A percentile compares a stretch with the other conserved stretches of the same genome.
Evolutionary conservation across 2,113 vertebrate species (phyloP).

Genomic region (Macquaria australasica): DNA sequence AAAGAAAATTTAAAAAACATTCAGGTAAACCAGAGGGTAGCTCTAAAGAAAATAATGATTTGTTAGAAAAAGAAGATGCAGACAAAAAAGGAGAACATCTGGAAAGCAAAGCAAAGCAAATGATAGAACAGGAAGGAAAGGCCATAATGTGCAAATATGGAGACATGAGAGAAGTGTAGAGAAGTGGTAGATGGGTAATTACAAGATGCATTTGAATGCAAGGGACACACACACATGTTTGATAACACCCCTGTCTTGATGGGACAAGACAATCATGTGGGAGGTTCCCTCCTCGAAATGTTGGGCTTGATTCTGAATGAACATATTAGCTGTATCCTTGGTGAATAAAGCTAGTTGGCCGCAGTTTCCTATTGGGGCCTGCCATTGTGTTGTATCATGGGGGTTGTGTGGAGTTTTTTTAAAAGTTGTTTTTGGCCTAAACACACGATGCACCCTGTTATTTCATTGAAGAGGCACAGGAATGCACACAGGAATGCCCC

Average conservation of each 20-base stretch:
- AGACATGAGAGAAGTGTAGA: not conserved
- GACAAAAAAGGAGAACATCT: not conserved
- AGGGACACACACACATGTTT: not conserved
- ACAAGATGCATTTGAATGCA: conserved; percentile 20
- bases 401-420: conserved; percentile 25
- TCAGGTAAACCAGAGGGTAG: not conserved
- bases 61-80: not conserved
- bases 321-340: conserved; percentile 65
- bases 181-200: not conserved
- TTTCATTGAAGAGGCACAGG: conserved; percentile 70
- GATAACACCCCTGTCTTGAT: conserved; percentile 27
- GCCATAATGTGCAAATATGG: not conserved
- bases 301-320: conserved; percentile 39
- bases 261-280: conserved; percentile 34
- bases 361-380: conserved; percentile 27
- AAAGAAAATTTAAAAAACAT: not conserved
- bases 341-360: conserved; percentile 57
- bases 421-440: conserved; percentile 42
- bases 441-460: conserved; percentile 57
- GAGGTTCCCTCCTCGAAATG: conserved; percentile 30
- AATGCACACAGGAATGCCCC: conserved; percentile 81
- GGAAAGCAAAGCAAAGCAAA: conserved; percentile 6
- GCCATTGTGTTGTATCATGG: conserved; percentile 43
- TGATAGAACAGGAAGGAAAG: not conserved
- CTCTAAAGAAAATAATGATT: not conserved